Conservation (phyloP, 2,888 invertebrate genomes). For the Lasius platythorax region DNA sequence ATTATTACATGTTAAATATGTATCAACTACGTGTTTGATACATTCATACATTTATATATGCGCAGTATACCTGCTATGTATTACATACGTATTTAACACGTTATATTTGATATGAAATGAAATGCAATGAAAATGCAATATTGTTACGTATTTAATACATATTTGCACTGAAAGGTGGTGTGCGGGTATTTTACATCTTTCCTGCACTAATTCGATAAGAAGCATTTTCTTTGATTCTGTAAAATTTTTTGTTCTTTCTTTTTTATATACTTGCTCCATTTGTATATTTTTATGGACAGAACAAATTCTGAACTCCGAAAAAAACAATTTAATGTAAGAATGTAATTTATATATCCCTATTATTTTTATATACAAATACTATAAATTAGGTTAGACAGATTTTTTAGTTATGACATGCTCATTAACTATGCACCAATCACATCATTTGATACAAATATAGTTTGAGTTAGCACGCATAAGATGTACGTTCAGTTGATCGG, state of each 20-base stretch:
- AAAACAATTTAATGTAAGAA: too few relatives aligned
- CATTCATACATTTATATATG: neutral
- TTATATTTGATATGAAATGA: neutral
- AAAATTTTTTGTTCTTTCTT: conserved; percentile 15
- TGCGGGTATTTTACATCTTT: neutral
- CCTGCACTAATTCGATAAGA: neutral
- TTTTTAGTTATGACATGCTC: too few relatives aligned
- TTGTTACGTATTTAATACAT: neutral
- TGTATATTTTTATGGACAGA: neutral
- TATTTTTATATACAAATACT: too few relatives aligned
- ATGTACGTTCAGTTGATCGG: too few relatives aligned
- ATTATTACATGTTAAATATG: neutral
- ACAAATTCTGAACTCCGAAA: too few relatives aligned
- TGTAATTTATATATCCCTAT: too few relatives aligned
- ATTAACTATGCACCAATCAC: neutral
- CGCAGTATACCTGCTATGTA: neutral
- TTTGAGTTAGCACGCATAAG: too few relatives aligned
- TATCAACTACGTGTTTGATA: conserved; percentile 2
- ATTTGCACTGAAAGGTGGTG: neutral
- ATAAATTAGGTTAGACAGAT: too few relatives aligned
- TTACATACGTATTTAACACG: neutral
- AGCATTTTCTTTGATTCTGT: conserved; percentile 6
- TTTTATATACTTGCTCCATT: neutral
- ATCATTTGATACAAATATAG: too few relatives aligned
- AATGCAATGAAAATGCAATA: neutral